Percentiles rank a stretch among this genome's conserved stretches.
These are phyloP conservation scores for Alcedo atthis DNA, from an alignment of 2,797 vertebrate genomes.

Conservation along the genomic window DNA sequence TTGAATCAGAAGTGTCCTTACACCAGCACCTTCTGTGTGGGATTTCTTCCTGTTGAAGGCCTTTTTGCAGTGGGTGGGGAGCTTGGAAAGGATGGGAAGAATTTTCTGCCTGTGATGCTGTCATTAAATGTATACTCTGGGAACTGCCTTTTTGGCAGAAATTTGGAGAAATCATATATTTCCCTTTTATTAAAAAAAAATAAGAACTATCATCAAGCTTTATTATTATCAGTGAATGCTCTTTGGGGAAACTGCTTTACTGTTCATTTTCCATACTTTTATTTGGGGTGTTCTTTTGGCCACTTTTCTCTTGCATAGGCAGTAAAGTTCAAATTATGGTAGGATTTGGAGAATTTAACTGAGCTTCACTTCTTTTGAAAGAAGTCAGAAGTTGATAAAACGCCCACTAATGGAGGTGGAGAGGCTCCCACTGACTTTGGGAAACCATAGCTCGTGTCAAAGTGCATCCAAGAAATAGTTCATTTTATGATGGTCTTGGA, in stretches of 20 bases:
- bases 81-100: background rate
- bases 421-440: slow-evolving; percentile 11
- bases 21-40: background rate
- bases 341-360: background rate
- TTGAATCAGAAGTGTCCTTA: background rate
- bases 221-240: background rate
- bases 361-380: background rate
- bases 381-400: slow-evolving; percentile 12
- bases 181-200: background rate
- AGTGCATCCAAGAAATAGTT: background rate
- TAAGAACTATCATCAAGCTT: background rate
- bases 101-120: slow-evolving; percentile 6
- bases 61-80: background rate
- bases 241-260: background rate
- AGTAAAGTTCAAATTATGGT: background rate
- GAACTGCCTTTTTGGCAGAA: slow-evolving; percentile 28
- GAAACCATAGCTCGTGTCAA: background rate
- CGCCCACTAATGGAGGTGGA: background rate
- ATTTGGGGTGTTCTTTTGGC: background rate
- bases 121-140: slow-evolving; percentile 6
- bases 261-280: slow-evolving; percentile 13
- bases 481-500: background rate
- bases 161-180: background rate
- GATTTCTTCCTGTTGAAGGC: slow-evolving; percentile 18
- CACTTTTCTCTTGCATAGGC: background rate